A percentile compares a stretch with the other conserved stretches of the same genome.
phyloP scores from a whole-genome alignment of 2,888 invertebrate species.

The Anthrax anthrax region DNA sequence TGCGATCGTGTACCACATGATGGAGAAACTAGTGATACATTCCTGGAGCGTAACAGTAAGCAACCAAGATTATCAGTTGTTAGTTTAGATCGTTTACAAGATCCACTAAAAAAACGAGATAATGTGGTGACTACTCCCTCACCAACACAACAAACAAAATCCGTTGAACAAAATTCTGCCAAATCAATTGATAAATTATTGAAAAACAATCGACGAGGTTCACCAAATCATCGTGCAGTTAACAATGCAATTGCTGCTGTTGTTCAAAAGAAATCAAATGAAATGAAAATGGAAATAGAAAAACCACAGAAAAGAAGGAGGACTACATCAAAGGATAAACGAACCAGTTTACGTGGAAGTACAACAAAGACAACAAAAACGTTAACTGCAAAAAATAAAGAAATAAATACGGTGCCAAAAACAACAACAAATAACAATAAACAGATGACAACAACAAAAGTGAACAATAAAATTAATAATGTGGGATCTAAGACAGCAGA shows the following conservation, averaged over 20 bases:
- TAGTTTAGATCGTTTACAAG: constrained; percentile 45
- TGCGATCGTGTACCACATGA: constrained; percentile 56
- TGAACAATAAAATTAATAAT: neutral
- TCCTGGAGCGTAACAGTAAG: constrained; percentile 42
- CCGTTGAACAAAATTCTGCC: too few relatives aligned
- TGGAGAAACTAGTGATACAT: constrained; percentile 51
- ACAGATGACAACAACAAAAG: neutral
- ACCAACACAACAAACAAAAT: neutral
- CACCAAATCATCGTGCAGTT: neutral
- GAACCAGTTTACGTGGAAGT: neutral
- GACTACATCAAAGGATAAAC: neutral
- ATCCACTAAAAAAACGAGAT: neutral
- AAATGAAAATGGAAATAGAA: neutral
- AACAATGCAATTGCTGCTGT: too few relatives aligned
- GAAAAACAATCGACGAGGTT: neutral
- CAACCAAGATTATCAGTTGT: constrained; percentile 45
- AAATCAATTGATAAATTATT: neutral
- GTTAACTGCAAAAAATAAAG: neutral
- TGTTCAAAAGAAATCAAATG: neutral
- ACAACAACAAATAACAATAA: neutral
- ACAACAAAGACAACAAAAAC: neutral
- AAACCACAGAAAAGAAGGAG: neutral
- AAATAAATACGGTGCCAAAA: neutral
- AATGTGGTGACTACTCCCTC: neutral
- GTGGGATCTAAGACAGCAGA: neutral